Base-by-base conservation (phyloP, 2,113 vertebrate species). In the Cyprinodon variegatus region DNA sequence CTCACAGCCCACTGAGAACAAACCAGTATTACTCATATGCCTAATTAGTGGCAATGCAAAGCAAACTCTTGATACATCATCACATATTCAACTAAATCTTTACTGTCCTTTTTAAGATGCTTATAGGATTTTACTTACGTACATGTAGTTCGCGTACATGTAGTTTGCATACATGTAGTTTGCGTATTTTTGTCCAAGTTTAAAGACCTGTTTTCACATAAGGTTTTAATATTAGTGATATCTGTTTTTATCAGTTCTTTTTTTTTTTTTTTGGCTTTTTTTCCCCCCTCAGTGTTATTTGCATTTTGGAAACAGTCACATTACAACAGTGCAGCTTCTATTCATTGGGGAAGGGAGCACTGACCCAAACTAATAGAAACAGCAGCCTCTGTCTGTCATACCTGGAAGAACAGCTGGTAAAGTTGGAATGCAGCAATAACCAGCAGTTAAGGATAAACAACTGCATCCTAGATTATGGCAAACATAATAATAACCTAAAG, bases 361-460 rank as follows among this genome's bases (percentile, higher is more conserved):
- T 82, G 86, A 93, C 85, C 89, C 89, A 90, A 91, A 90, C 85
- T 86, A 90, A 93, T 70, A 91, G 87, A 91, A 93, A 94, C 92
- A 93, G 92, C 91, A 92, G 90, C 91, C 91, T 90, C 92, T 93
- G 88, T 93, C 93, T 93, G 92, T 88, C 87, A 93, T 65, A 76
- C 60, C 67, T 83, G 87, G 90, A 87, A 94, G 78, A 91, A 83
- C 89, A 91, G 86, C 73, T 77, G 70, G 81, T 45, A 70, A 60
- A 82, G 65, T 40, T 79, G 62, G 60, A 81, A 83, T 81, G 57
- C 68, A 65, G 57, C 68, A 65, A 39, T 60, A 80, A 41, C 29
- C 61, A 68, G 61, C 37, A 69, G 57, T 11, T 12, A n/a, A 74
- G 70, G 9, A 61, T 22, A 65, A 50, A 53, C 17, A 4, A 50